Conservation (phyloP, 2,113 vertebrate genomes). For the Atractosteus spatula region DNA sequence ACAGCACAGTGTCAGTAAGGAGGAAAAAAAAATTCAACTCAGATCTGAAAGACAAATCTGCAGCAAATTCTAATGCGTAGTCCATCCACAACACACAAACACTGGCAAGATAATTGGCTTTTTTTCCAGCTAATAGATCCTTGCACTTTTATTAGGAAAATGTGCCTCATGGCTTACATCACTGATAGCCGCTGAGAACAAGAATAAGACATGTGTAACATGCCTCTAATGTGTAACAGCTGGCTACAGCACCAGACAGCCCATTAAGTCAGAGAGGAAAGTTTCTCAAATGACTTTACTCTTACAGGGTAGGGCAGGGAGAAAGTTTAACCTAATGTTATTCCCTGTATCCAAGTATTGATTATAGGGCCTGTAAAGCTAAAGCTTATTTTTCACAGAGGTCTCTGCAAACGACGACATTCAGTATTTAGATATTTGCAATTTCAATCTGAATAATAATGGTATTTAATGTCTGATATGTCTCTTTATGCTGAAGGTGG, state of each 20-base stretch:
- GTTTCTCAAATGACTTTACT: conserved; percentile 20
- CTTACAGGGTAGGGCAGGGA: background rate
- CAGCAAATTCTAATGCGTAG: conserved; percentile 15
- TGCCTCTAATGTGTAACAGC: conserved; percentile 68
- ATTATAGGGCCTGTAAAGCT: too few relatives aligned
- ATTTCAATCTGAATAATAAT: too few relatives aligned
- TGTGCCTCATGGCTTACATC: conserved; percentile 64
- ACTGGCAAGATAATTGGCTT: conserved; percentile 57
- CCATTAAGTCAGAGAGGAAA: conserved; percentile 32
- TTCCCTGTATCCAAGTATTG: too few relatives aligned
- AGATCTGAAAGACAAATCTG: conserved; percentile 15
- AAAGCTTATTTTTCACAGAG: too few relatives aligned
- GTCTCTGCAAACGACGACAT: too few relatives aligned
- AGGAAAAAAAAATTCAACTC: conserved; percentile 18
- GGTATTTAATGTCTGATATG: too few relatives aligned
- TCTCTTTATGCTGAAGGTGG: too few relatives aligned
- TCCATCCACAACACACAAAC: conserved; percentile 37
- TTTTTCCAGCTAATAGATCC: conserved; percentile 44
- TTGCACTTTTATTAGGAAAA: conserved; percentile 65
- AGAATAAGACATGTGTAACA: conserved; percentile 49
- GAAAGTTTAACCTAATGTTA: too few relatives aligned
- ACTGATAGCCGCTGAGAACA: conserved; percentile 62
- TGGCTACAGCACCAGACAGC: conserved; percentile 36
- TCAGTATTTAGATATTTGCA: too few relatives aligned
- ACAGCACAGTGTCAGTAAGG: conserved; percentile 19